Evolutionary conservation across 2,113 vertebrate species (phyloP).

Genomic region (Dissostichus mawsoni): DNA sequence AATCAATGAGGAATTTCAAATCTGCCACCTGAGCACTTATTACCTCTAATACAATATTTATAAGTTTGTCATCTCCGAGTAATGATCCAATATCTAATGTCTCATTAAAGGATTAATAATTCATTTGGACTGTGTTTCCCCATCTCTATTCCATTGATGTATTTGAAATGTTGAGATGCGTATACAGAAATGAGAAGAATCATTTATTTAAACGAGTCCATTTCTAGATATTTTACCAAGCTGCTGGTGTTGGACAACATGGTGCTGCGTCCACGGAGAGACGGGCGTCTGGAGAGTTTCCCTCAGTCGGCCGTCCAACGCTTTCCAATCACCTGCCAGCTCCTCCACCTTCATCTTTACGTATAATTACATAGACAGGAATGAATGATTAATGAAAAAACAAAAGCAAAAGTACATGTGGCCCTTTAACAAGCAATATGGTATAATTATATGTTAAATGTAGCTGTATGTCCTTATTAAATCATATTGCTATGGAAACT

Average conservation of each 20-base stretch:
- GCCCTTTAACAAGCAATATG: slow-evolving; percentile 21
- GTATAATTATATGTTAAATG: slow-evolving; percentile 32
- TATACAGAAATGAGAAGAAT: slow-evolving; percentile 3
- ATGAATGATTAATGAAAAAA: slow-evolving; percentile 1
- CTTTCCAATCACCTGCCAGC: slow-evolving; percentile 85
- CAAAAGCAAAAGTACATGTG: slow-evolving; percentile 9
- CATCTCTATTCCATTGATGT: not conserved
- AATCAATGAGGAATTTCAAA: slow-evolving; percentile 22
- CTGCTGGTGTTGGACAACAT: slow-evolving; percentile 80
- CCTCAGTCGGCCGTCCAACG: slow-evolving; percentile 78
- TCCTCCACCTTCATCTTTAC: slow-evolving; percentile 81
- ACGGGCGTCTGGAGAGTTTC: slow-evolving; percentile 71
- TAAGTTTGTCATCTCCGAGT: slow-evolving; percentile 12
- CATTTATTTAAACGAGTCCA: not conserved
- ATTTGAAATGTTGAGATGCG: not conserved
- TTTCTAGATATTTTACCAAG: slow-evolving; percentile 74
- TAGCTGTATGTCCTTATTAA: slow-evolving; percentile 29
- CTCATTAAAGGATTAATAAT: slow-evolving; percentile 9
- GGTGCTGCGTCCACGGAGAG: slow-evolving; percentile 76
- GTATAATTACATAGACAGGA: not conserved
- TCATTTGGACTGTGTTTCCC: not conserved
- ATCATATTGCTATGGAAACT: slow-evolving; percentile 18
- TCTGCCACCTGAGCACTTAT: slow-evolving; percentile 17
- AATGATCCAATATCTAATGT: slow-evolving; percentile 14
- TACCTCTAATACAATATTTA: not conserved